Evolutionary conservation across 2,113 vertebrate genomes (phyloP).

Genomic region (Sinocyclocheilus maitianheensis): DNA sequence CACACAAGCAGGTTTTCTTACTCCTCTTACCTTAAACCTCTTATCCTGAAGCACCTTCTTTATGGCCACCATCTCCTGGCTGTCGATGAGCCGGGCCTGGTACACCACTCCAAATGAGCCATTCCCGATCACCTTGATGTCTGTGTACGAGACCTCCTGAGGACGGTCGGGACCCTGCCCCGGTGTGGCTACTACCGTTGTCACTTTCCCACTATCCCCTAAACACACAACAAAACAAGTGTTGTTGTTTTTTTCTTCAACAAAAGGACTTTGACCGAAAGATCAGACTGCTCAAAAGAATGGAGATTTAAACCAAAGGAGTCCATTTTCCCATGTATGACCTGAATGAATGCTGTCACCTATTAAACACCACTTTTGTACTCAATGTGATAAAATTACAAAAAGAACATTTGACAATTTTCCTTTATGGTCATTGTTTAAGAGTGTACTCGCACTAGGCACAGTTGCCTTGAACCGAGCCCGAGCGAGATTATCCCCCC

Average conservation of each 20-base stretch:
- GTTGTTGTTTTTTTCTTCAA: background rate
- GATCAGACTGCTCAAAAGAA: background rate
- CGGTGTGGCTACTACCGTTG: constrained; percentile 88
- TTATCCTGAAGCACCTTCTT: constrained; percentile 96
- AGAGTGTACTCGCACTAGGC: too few relatives aligned
- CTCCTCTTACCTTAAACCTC: constrained; percentile 84
- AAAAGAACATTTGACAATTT: background rate
- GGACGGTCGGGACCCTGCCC: constrained; percentile 90
- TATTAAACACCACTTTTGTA: too few relatives aligned
- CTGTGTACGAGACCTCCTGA: constrained; percentile 93
- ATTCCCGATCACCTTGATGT: constrained; percentile 94
- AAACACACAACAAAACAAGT: constrained; percentile 4
- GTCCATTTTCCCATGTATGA: background rate
- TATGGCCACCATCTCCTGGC: constrained; percentile 91
- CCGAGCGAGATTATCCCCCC: too few relatives aligned
- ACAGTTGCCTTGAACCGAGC: too few relatives aligned
- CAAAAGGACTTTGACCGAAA: background rate
- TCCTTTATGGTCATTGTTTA: background rate
- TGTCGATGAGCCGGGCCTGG: constrained; percentile 88
- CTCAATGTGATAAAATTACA: background rate
- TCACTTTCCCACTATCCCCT: constrained; percentile 92
- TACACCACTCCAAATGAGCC: constrained; percentile 94
- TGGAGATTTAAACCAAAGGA: background rate
- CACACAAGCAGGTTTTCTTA: background rate
- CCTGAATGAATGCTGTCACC: background rate